Conservation (phyloP, 2,888 invertebrate genomes). For the Orthosia cruda region DNA sequence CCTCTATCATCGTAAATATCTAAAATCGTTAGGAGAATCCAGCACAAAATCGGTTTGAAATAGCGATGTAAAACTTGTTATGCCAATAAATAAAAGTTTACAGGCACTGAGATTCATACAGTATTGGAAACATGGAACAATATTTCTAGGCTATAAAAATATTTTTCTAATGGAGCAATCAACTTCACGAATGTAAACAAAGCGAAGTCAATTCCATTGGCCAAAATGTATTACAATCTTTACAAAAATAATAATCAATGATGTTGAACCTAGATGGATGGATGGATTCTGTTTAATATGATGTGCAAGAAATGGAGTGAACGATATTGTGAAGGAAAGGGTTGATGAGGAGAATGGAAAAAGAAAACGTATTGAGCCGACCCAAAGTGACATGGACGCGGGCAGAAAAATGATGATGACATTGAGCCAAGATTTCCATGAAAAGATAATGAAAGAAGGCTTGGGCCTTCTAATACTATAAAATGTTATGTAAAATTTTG, state of each 20-base stretch:
- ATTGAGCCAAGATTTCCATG: too few relatives aligned
- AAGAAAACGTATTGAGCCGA: too few relatives aligned
- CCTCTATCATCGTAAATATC: neutral
- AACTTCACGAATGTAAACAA: conserved; percentile 3
- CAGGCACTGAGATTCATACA: conserved; percentile 8
- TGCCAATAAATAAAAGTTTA: conserved; percentile 38
- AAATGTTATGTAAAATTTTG: too few relatives aligned
- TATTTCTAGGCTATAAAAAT: conserved; percentile 26
- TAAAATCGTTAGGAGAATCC: neutral
- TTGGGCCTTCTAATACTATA: too few relatives aligned
- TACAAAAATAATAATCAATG: neutral
- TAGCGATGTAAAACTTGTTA: conserved; percentile 25
- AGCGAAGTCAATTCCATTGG: neutral
- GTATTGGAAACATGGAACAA: conserved; percentile 22
- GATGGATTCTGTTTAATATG: too few relatives aligned
- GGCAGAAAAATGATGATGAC: too few relatives aligned
- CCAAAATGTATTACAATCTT: neutral
- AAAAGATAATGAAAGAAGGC: too few relatives aligned
- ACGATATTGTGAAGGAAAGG: too few relatives aligned
- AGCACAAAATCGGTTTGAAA: conserved; percentile 26
- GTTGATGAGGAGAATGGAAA: too few relatives aligned
- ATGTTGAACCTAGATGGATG: neutral
- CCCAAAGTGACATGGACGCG: too few relatives aligned
- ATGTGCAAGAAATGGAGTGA: too few relatives aligned
- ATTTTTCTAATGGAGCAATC: conserved; percentile 21